Evolutionary conservation across 2,113 vertebrate species (phyloP).

Genomic region (Amphilophus citrinellus): DNA sequence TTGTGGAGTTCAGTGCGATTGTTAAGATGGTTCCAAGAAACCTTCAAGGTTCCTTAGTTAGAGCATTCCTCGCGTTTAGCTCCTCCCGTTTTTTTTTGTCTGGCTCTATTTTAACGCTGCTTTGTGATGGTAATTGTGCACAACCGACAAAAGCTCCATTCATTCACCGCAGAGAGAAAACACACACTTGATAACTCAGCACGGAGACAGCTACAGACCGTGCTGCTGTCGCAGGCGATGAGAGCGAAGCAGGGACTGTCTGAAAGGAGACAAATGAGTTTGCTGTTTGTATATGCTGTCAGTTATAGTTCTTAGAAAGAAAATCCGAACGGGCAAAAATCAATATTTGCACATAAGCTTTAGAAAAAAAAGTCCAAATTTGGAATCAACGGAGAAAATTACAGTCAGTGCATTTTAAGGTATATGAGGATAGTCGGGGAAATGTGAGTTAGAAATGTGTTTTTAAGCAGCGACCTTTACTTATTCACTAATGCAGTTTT

Average conservation of each 20-base stretch:
- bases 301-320: no score
- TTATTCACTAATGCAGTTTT: background rate
- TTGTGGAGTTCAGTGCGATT: background rate
- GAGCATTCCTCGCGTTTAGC: background rate
- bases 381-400: no score
- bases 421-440: no score
- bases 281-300: no score
- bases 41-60: background rate
- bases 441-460: background rate
- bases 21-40: background rate
- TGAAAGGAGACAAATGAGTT: background rate
- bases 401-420: no score
- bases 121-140: slow-evolving; percentile 26
- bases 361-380: no score
- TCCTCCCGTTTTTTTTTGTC: background rate
- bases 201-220: slow-evolving; percentile 20
- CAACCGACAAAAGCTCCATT: slow-evolving; percentile 56
- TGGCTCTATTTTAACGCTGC: background rate
- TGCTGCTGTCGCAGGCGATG: background rate
- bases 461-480: background rate
- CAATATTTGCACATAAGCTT: no score
- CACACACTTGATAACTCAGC: slow-evolving; percentile 9
- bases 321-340: no score
- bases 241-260: background rate
- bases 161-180: slow-evolving; percentile 3